phyloP scores from a whole-genome alignment of 1,140 invertebrate species.

The Scaptodrosophila lebanonensis region DNA sequence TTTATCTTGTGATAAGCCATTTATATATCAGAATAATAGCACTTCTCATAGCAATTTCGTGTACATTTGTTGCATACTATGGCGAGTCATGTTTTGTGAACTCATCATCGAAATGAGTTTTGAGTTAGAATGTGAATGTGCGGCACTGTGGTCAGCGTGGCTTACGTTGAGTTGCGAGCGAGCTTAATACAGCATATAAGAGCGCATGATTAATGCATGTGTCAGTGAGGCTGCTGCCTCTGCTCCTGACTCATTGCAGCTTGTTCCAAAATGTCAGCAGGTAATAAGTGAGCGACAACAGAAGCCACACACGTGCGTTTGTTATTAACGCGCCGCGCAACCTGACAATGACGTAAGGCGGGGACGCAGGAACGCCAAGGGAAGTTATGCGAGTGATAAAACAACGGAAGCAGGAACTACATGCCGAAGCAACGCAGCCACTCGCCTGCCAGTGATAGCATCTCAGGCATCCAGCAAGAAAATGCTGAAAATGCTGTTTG shows the following conservation, averaged over 20 bases:
- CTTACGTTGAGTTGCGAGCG: too few species aligned
- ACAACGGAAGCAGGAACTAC: conserved; percentile 67
- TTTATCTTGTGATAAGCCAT: too few species aligned
- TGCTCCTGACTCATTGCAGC: too few species aligned
- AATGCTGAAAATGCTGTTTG: conserved; percentile 35
- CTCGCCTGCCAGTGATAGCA: conserved; percentile 47
- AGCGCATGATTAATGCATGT: conserved; percentile 36
- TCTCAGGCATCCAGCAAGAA: conserved; percentile 12
- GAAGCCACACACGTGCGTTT: neutral
- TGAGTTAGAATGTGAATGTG: too few species aligned
- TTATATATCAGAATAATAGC: too few species aligned
- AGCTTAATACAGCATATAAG: conserved; percentile 12
- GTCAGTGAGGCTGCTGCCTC: neutral
- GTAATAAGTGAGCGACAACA: conserved; percentile 22
- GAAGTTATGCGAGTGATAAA: conserved; percentile 51
- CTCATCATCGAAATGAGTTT: too few species aligned
- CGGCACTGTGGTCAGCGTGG: too few species aligned
- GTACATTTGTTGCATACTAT: too few species aligned
- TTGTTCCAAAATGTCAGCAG: too few species aligned
- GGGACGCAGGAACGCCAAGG: conserved; percentile 23
- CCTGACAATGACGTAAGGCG: conserved; percentile 33
- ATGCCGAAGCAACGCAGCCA: conserved; percentile 57
- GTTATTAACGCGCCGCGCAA: conserved; percentile 31
- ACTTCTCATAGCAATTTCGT: too few species aligned
- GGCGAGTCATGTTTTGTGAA: too few species aligned